Evolutionary conservation across 2,888 invertebrate species (phyloP).

Genomic region (Drosophila nigritarsus): DNA sequence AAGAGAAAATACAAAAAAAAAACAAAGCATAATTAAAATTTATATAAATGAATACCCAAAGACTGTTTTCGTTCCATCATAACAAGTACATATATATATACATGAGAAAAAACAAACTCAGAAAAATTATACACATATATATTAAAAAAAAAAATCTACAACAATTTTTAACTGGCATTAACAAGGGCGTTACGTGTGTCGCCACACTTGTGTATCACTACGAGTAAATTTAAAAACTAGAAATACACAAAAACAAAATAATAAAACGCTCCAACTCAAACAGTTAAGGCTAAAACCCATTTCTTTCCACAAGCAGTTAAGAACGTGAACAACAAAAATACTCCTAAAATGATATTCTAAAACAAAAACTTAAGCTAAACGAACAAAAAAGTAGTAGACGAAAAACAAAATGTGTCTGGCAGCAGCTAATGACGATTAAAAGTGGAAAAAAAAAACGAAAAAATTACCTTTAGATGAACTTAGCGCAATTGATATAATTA

Average conservation of each 20-base stretch:
- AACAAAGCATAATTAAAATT: constrained; percentile 63
- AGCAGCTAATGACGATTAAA: constrained; percentile 41
- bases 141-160: constrained; percentile 32
- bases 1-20: constrained; percentile 25
- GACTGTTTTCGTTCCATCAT: constrained; percentile 86
- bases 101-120: constrained; percentile 40
- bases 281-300: constrained; percentile 19
- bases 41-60: constrained; percentile 85
- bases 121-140: constrained; percentile 45
- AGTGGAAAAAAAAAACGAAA: constrained; percentile 34
- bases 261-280: constrained; percentile 12
- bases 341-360: constrained; percentile 78
- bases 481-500: constrained; percentile 85
- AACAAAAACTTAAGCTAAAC: constrained; percentile 40
- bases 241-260: constrained; percentile 22
- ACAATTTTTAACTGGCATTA: constrained; percentile 65
- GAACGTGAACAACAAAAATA: constrained; percentile 38
- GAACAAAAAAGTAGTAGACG: constrained; percentile 11
- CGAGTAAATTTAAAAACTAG: constrained; percentile 30
- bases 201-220: constrained; percentile 61
- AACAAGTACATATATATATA: constrained; percentile 75
- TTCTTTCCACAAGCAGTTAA: constrained; percentile 31
- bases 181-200: constrained; percentile 32
- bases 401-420: constrained; percentile 33
- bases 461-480: constrained; percentile 84